phyloP scores from a whole-genome alignment of 2,113 vertebrate genomes.

The Paracanthobrama guichenoti region DNA sequence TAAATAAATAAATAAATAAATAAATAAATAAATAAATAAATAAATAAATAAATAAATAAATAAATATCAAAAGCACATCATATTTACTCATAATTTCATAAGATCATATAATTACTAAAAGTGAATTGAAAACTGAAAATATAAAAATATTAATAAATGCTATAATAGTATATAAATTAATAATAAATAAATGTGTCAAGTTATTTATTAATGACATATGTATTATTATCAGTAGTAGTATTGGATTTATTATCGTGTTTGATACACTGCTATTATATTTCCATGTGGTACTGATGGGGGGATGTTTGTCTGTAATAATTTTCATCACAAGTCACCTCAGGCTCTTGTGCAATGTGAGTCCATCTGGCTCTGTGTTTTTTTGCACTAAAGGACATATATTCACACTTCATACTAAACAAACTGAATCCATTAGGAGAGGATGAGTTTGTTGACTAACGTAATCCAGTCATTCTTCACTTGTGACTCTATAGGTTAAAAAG shows the following conservation, averaged over 20 bases:
- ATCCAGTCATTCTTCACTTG: slow-evolving; percentile 48
- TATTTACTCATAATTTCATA: too few relatives aligned
- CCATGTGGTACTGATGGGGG: background rate
- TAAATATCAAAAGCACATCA: background rate
- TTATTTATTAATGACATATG: background rate
- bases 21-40: background rate
- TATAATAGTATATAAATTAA: background rate
- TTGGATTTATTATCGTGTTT: background rate
- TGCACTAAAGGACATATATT: slow-evolving; percentile 15
- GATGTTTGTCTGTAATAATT: background rate
- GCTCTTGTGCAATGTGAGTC: background rate
- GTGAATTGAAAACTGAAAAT: too few relatives aligned
- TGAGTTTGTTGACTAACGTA: slow-evolving; percentile 47
- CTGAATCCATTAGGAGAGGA: slow-evolving; percentile 20
- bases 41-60: background rate
- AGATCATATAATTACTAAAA: background rate
- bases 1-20: background rate
- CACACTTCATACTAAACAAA: slow-evolving; percentile 7
- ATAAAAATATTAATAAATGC: background rate
- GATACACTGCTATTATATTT: background rate
- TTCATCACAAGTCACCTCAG: background rate
- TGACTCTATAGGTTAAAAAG: slow-evolving; percentile 40
- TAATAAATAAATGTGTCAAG: too few relatives aligned
- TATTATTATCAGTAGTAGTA: background rate
- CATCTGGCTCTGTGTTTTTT: slow-evolving; percentile 5